Percentiles rank a stretch among this genome's conserved stretches.
Conservation (phyloP, 37 sponge, comb jelly and placozoan species). For the Beroe forskalii region DNA sequence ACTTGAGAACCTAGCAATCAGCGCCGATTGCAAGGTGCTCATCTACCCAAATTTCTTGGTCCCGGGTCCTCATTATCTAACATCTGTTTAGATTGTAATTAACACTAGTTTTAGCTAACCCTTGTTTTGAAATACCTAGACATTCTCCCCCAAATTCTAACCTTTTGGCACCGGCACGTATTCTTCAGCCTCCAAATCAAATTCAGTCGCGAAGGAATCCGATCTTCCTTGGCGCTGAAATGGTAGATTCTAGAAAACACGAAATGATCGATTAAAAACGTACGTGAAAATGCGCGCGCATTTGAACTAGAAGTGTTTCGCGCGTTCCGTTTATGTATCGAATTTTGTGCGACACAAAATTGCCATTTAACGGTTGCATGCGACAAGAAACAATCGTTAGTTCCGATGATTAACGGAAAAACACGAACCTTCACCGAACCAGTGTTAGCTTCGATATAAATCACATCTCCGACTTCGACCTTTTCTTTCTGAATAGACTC, state of each 20-base stretch:
- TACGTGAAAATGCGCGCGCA: background rate
- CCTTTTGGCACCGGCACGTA: conserved; percentile 98
- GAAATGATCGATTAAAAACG: background rate
- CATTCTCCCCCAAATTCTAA: background rate
- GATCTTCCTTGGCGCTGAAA: conserved; percentile 88
- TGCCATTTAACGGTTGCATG: conserved; percentile 23
- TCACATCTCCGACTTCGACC: conserved; percentile 96
- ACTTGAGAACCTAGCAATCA: no score
- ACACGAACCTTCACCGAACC: conserved; percentile 85
- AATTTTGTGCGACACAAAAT: background rate
- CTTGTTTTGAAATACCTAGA: background rate
- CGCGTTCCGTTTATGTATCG: background rate
- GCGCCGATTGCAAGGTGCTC: no score
- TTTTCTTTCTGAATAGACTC: conserved; percentile 98
- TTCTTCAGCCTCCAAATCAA: conserved; percentile 98
- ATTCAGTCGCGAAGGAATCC: conserved; percentile 96
- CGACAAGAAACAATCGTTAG: background rate
- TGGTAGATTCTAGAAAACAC: conserved; percentile 49
- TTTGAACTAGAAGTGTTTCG: background rate
- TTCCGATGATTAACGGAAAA: background rate
- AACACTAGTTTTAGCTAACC: background rate
- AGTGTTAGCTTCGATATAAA: conserved; percentile 98
- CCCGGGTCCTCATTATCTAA: no score
- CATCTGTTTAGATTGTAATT: no score
- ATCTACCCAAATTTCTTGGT: no score